These are phyloP conservation scores for Trachelus tabidus DNA, from an alignment of 2,888 invertebrate genomes.

Conservation along the genomic window DNA sequence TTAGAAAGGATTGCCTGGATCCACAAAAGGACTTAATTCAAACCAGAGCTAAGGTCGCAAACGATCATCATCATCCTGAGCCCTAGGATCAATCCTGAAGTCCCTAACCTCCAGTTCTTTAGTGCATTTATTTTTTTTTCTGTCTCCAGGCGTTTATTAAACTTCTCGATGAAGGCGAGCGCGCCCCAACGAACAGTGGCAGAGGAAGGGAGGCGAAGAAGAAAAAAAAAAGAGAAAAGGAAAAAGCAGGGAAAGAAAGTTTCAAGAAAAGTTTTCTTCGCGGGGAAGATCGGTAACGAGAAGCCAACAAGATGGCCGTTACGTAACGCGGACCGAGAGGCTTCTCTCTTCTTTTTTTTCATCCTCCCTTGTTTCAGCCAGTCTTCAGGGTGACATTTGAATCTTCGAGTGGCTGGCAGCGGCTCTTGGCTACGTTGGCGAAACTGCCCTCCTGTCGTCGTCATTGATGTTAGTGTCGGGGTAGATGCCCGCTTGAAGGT, in stretches of 20 bases:
- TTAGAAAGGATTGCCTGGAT: background rate
- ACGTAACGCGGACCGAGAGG: background rate
- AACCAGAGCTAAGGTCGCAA: background rate
- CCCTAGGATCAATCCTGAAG: background rate
- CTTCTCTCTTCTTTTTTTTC: background rate
- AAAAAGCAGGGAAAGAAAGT: background rate
- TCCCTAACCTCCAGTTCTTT: background rate
- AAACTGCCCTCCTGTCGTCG: conserved; percentile 20
- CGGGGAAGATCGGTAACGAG: background rate
- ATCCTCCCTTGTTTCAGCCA: background rate
- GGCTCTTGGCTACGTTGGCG: conserved; percentile 23
- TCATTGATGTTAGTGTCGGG: conserved; percentile 15
- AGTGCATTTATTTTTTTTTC: background rate
- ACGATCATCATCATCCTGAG: background rate
- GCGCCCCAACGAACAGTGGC: background rate
- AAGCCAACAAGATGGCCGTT: background rate
- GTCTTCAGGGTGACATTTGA: background rate
- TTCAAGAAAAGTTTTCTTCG: background rate
- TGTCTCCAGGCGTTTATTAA: conserved; percentile 20
- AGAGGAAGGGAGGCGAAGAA: background rate
- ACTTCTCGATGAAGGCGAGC: conserved; percentile 13
- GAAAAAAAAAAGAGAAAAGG: background rate
- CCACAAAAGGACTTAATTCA: background rate
- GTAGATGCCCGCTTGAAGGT: conserved; percentile 23
- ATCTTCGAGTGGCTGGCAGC: background rate